A percentile compares a stretch with the other conserved stretches of the same genome.
Evolutionary conservation across 2,113 vertebrate species (phyloP).

Genomic region (Poecilia latipinna): DNA sequence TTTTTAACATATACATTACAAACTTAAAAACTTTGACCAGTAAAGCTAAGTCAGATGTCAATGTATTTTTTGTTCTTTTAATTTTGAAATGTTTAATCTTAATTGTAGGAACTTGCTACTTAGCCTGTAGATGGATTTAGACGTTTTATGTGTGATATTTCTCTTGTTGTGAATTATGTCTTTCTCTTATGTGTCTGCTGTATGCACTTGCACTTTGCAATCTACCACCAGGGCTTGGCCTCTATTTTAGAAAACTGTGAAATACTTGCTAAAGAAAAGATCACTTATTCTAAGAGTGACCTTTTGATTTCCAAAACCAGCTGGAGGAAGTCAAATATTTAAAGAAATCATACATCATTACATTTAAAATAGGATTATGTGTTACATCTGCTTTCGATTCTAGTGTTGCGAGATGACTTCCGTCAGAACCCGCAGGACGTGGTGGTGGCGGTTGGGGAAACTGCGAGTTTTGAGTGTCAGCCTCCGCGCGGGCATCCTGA

Average conservation of each 20-base stretch:
- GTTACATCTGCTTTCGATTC: conserved; percentile 18
- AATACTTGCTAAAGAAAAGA: conserved; percentile 15
- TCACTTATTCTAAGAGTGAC: conserved; percentile 9
- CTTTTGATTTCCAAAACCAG: conserved; percentile 6
- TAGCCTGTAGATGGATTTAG: not conserved
- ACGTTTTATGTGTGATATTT: not conserved
- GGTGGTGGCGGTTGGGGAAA: conserved; percentile 90
- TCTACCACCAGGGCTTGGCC: not conserved
- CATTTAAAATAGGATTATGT: not conserved
- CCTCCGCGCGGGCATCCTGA: conserved; percentile 93
- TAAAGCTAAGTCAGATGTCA: not conserved
- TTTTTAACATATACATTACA: not conserved
- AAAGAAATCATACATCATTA: conserved; percentile 10
- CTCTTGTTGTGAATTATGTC: not conserved
- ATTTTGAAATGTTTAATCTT: not conserved
- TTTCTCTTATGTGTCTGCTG: not conserved
- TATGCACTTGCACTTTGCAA: not conserved
- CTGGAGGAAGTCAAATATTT: conserved; percentile 25
- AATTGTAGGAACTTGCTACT: not conserved
- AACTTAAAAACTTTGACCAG: not conserved
- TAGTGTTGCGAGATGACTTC: conserved; percentile 94
- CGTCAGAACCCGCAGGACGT: conserved; percentile 90
- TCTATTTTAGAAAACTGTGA: conserved; percentile 39
- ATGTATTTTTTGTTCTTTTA: not conserved
- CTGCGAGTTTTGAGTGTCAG: conserved; percentile 92